These are phyloP conservation scores for Trichacis sp. DNA, from an alignment of 2,888 invertebrate genomes.

Conservation along the genomic window DNA sequence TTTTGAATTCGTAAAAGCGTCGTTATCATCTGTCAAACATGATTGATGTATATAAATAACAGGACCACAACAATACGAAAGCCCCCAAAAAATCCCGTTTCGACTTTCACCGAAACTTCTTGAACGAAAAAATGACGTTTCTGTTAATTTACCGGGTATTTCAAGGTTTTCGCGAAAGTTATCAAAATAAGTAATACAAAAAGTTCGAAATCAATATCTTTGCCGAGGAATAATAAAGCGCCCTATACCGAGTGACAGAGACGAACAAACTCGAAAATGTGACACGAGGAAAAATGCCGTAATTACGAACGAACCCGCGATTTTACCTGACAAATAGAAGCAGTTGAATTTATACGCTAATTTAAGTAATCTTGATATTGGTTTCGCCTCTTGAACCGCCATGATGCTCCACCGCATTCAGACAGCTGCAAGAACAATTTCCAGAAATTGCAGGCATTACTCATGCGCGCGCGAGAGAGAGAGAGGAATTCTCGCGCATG, in stretches of 20 bases:
- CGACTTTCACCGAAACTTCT: too few relatives aligned
- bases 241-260: constrained; percentile 31
- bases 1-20: background rate
- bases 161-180: constrained; percentile 4
- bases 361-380: constrained; percentile 79
- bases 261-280: background rate
- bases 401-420: constrained; percentile 61
- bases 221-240: constrained; percentile 46
- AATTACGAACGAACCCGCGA: constrained; percentile 8
- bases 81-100: too few relatives aligned
- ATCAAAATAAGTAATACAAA: constrained; percentile 49
- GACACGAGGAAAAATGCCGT: background rate
- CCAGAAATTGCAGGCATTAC: background rate
- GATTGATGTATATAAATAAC: constrained; percentile 3
- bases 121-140: too few relatives aligned
- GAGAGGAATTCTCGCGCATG: background rate
- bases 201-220: constrained; percentile 60
- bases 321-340: constrained; percentile 87
- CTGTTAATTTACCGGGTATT: too few relatives aligned
- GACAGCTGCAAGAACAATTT: constrained; percentile 14
- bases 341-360: constrained; percentile 90
- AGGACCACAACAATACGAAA: background rate
- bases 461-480: background rate
- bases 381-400: constrained; percentile 67
- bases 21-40: constrained; percentile 6